phyloP scores from a whole-genome alignment of 2,888 invertebrate species.

The Hydraecia micacea region DNA sequence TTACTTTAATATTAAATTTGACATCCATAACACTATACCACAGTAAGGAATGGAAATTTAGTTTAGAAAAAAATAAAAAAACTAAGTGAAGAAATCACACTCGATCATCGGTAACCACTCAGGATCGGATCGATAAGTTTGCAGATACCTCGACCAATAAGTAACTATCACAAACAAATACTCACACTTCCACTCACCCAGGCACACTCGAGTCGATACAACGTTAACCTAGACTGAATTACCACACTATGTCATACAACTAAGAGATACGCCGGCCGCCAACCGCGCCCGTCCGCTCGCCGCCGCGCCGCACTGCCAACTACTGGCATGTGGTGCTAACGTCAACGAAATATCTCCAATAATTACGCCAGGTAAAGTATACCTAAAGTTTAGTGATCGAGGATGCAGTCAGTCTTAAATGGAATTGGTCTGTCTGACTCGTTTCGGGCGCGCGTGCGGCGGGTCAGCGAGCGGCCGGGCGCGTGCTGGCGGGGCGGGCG shows the following conservation, averaged over 20 bases:
- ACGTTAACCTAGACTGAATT: slow-evolving; percentile 85
- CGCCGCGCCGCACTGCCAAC: slow-evolving; percentile 41
- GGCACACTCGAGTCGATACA: slow-evolving; percentile 80
- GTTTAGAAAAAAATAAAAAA: slow-evolving; percentile 79
- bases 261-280: slow-evolving; percentile 69
- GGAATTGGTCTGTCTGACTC: slow-evolving; percentile 66
- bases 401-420: slow-evolving; percentile 67
- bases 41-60: slow-evolving; percentile 89
- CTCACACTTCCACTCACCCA: slow-evolving; percentile 75
- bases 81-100: slow-evolving; percentile 83
- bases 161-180: slow-evolving; percentile 76
- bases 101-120: slow-evolving; percentile 73
- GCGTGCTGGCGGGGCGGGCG: slow-evolving; percentile 60
- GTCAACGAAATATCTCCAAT: slow-evolving; percentile 55
- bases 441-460: slow-evolving; percentile 39
- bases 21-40: slow-evolving; percentile 88
- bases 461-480: slow-evolving; percentile 54
- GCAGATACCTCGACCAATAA: slow-evolving; percentile 77
- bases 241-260: slow-evolving; percentile 83
- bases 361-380: slow-evolving; percentile 58
- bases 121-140: slow-evolving; percentile 70
- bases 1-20: slow-evolving; percentile 83
- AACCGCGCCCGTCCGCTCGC: slow-evolving; percentile 56
- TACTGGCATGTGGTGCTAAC: slow-evolving; percentile 57
- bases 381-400: slow-evolving; percentile 60